Evolutionary conservation across 35 echinoderm and acorn worm genomes (phyloP).

Genomic region (Anneissia japonica): DNA sequence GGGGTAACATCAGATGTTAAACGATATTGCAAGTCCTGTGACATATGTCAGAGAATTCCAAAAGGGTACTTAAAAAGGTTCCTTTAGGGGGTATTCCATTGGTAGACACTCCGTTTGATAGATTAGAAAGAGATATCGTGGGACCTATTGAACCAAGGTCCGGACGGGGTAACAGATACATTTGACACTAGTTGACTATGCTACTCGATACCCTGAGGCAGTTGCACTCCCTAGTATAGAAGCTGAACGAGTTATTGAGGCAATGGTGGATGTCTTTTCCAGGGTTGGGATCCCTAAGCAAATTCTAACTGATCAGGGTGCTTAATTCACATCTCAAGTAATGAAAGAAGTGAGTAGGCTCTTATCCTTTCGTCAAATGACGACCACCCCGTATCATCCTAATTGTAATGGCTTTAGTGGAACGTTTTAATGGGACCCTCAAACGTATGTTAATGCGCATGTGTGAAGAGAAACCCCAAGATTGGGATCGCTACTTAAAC

Average conservation of each 20-base stretch:
- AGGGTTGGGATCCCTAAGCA: constrained; percentile 39
- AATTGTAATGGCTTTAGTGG: constrained; percentile 52
- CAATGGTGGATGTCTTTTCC: constrained; percentile 36
- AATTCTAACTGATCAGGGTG: constrained; percentile 35
- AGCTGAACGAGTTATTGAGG: constrained; percentile 43
- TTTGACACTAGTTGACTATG: constrained; percentile 34
- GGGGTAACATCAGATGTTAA: not conserved
- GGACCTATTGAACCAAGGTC: constrained; percentile 37
- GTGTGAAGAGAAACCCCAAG: constrained; percentile 35
- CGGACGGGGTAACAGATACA: constrained; percentile 30
- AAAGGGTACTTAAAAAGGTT: constrained; percentile 13
- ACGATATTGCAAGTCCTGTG: constrained; percentile 34
- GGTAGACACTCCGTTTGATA: constrained; percentile 43
- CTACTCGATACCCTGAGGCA: constrained; percentile 21
- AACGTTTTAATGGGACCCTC: constrained; percentile 57
- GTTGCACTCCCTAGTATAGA: constrained; percentile 46
- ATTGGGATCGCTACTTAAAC: constrained; percentile 46
- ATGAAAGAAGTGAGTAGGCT: constrained; percentile 11
- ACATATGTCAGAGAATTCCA: constrained; percentile 18
- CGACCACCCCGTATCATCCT: constrained; percentile 65
- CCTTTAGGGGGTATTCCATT: constrained; percentile 23
- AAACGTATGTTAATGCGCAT: constrained; percentile 47
- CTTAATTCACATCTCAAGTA: constrained; percentile 18
- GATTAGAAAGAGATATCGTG: constrained; percentile 33
- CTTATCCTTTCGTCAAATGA: constrained; percentile 37